A percentile compares a stretch with the other conserved stretches of the same genome.
phyloP scores from a whole-genome alignment of 1,140 invertebrate species.

The Papilio helenus region DNA sequence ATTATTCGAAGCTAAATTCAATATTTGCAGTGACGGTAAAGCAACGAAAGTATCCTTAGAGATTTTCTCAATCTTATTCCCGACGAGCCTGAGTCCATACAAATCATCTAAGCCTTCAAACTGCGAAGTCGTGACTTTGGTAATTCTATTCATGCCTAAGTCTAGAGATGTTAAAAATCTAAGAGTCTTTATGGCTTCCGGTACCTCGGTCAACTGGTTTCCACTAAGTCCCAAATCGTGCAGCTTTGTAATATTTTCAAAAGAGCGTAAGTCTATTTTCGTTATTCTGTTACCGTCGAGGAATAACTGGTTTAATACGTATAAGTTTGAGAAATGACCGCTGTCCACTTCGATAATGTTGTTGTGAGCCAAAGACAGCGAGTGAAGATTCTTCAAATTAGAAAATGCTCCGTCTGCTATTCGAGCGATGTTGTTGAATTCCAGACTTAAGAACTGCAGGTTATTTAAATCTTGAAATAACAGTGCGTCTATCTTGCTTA shows the following conservation, averaged over 20 bases:
- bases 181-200: constrained; percentile 88
- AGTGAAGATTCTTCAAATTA: constrained; percentile 90
- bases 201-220: constrained; percentile 90
- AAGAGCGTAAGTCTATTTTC: constrained; percentile 88
- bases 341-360: constrained; percentile 88
- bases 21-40: constrained; percentile 86
- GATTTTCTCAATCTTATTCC: constrained; percentile 88
- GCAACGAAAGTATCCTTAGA: constrained; percentile 87
- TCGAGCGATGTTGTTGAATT: constrained; percentile 89
- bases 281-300: constrained; percentile 90
- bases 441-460: constrained; percentile 90
- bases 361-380: constrained; percentile 90
- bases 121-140: constrained; percentile 84
- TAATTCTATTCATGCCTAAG: constrained; percentile 91
- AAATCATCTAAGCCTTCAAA: constrained; percentile 87
- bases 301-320: constrained; percentile 89
- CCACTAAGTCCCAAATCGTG: constrained; percentile 91
- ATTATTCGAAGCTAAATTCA: constrained; percentile 88
- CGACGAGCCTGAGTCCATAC: constrained; percentile 86
- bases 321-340: constrained; percentile 89
- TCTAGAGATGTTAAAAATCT: constrained; percentile 89
- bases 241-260: constrained; percentile 90
- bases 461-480: constrained; percentile 90
- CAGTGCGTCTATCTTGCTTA: constrained; percentile 88
- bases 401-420: constrained; percentile 90